Base-by-base conservation (phyloP, 2,888 invertebrate genomes). In the Timema podura region DNA sequence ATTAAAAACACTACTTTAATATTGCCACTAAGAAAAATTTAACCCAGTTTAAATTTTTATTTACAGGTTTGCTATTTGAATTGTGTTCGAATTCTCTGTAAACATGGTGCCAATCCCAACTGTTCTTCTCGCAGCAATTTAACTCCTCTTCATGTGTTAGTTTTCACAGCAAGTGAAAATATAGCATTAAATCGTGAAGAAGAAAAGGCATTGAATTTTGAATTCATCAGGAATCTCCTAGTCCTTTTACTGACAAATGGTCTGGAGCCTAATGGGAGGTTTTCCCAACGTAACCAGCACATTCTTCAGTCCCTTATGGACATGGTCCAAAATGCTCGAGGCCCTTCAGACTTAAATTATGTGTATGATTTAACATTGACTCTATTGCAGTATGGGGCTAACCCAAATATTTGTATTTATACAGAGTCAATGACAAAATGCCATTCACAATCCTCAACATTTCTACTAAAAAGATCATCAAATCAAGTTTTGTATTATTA, bases 91-190 rank as follows among this genome's bases (percentile, higher is more conserved):
- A 86, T 89, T 65, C 82, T 91, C 45, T 81, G 91, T 74, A 86
- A 88, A 77, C 85, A 88, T 77, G 90, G 91, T 73, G 91, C 91
- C 46, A 88, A 89, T 79, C 88, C 90, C 49, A 91, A 91, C 79
- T 90, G 91, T 79, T 86, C 87, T 73, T 88, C 89, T 77, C 83
- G 88, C 51, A 85, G 87, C 68, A 88, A 89, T 78, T 80, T 90
- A 66, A 90, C 89, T 5, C 90, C 90, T 0, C 80, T 90, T 59
- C 88, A 89, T 78, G 88, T 90, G 70, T 82, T 91, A 76, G 86
- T 90, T 78, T 89, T 90, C 81, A 89, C 88, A 68, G 89, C 88
- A 74, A 88, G 87, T 73, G 89, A 89, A 79, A 89, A 88, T 76
- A 88, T 90, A 77, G 88, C 88, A 44, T 81, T 90, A 70, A 88